Evolutionary conservation across 2,113 vertebrate species (phyloP), one percentile per base, ranked within the genome.

Genomic region (Rafetus swinhoei): DNA sequence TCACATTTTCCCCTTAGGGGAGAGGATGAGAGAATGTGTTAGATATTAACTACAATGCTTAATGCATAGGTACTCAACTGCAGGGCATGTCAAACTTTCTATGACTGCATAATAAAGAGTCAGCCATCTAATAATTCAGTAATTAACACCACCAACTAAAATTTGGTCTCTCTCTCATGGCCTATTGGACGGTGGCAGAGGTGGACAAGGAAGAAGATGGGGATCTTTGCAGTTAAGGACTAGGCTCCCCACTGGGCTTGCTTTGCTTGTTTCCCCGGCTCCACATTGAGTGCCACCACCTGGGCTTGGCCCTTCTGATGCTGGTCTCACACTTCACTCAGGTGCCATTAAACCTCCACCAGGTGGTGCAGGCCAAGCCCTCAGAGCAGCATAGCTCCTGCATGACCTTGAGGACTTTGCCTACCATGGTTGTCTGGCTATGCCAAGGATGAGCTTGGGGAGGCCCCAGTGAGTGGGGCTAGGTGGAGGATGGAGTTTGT

Each of bases 31-130:
- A 85, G 84, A 53, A 13, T 13, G 6, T 12, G 84, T 27, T 25
- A 81, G 53, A 74, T 81, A 7, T 60, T 2, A 15, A 16, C 19
- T 0, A 0, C 39, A 45, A 15, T 85, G 39, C 32, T 53, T 32
- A 84, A 29, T 60, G 10, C 9, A 60, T 9, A 60, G 7, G 22
- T 60, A 60, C 57, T 59, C 57, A 59, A 22, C 57, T 21, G 21
- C 19, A 59, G 19, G 7, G 19, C 21, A 59, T 59, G 57, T 60
- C 59, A 60, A 27, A 60, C 59, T 27, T 60, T 60, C 3, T 60
- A 27, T 22, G 59, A 24, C 24, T 60, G 24, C 59, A 54, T 54
- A 54, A 45, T 45, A 45, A 4, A 45, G 45, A 45, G 10, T 54
- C 53, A 14, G 53, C 4, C 53, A 12, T 54, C 53, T 54, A 54